Percentiles rank a stretch among this genome's conserved stretches.
These are phyloP conservation scores for Caenorhabditis doughertyi DNA, from an alignment of 2,888 invertebrate species.

Conservation along the genomic window DNA sequence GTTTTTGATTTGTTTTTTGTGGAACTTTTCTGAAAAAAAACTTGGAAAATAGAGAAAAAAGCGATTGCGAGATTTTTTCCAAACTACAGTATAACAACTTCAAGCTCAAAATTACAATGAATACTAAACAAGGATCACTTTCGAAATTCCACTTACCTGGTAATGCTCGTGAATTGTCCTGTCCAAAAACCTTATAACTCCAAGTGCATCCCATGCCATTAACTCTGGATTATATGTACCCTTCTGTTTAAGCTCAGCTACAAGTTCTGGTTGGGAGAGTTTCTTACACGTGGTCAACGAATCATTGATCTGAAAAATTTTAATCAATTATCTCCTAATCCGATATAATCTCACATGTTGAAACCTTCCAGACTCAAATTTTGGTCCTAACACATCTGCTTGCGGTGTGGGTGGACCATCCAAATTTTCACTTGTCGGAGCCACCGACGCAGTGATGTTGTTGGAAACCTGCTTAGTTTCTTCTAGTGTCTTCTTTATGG, in stretches of 20 bases:
- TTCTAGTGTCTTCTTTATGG: conserved; percentile 62
- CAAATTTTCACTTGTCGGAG: conserved; percentile 52
- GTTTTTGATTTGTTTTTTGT: conserved; percentile 57
- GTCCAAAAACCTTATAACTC: conserved; percentile 82
- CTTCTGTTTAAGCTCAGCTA: conserved; percentile 69
- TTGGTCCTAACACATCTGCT: conserved; percentile 18
- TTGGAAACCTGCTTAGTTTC: conserved; percentile 55
- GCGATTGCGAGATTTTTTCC: no score
- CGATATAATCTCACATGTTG: conserved; percentile 31
- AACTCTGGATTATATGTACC: conserved; percentile 82
- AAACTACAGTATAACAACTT: no score
- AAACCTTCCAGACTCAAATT: conserved; percentile 65
- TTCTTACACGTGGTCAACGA: conserved; percentile 62
- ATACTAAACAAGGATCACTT: not conserved
- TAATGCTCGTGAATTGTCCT: conserved; percentile 81
- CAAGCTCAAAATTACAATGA: no score
- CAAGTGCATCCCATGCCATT: conserved; percentile 83
- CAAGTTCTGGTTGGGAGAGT: conserved; percentile 67
- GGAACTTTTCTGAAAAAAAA: conserved; percentile 27
- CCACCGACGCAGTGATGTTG: conserved; percentile 43
- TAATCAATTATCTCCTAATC: not conserved
- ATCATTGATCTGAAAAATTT: conserved; percentile 64
- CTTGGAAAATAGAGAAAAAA: not conserved
- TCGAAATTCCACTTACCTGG: conserved; percentile 71
- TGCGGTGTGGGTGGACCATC: conserved; percentile 44